These are phyloP conservation scores for Montipora capricornis DNA, from an alignment of 64 coral and sea anemone genomes.

Conservation along the genomic window DNA sequence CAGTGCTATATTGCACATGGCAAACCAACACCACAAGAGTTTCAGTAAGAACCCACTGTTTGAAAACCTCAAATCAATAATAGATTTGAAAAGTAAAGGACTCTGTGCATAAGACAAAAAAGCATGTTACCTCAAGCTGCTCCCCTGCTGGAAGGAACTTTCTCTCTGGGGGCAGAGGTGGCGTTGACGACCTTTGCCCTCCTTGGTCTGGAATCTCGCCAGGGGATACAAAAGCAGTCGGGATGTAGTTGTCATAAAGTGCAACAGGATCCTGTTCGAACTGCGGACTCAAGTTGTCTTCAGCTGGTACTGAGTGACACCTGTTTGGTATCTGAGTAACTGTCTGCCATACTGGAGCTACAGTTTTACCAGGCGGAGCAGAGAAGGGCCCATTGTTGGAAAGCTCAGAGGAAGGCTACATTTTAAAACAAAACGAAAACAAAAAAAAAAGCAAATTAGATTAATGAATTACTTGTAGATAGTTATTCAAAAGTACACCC, in stretches of 20 bases:
- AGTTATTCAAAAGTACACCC: no score
- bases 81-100: not conserved
- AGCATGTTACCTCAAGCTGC: constrained; percentile 17
- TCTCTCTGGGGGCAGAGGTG: constrained; percentile 29
- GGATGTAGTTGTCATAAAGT: constrained; percentile 38
- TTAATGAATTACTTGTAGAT: no score
- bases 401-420: not conserved
- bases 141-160: constrained; percentile 11
- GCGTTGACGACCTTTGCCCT: not conserved
- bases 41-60: not conserved
- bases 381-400: constrained; percentile 45
- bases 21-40: not conserved
- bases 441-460: not conserved
- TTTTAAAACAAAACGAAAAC: not conserved
- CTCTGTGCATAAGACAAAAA: not conserved
- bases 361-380: constrained; percentile 52
- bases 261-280: constrained; percentile 23
- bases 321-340: constrained; percentile 10
- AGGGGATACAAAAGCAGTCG: not conserved
- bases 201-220: not conserved
- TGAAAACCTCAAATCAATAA: not conserved
- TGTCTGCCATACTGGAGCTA: constrained; percentile 10
- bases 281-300: not conserved
- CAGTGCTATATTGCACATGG: not conserved
- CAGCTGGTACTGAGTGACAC: constrained; percentile 1